Evolutionary conservation across 2,113 vertebrate species (phyloP).

Genomic region (Phasianus colchicus): DNA sequence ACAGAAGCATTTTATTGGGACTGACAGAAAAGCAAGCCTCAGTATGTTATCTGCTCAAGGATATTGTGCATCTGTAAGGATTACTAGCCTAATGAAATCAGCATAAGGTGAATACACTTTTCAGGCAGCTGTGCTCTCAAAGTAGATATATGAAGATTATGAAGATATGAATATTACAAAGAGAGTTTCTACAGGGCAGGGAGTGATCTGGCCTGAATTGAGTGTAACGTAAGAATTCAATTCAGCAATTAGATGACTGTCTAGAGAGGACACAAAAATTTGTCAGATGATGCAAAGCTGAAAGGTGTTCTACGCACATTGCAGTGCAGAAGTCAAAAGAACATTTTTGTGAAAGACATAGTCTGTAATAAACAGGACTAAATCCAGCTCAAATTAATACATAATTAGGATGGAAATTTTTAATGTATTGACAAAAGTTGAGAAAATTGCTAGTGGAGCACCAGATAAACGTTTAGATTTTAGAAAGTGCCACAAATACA

Average conservation of each 20-base stretch:
- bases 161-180: neutral
- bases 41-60: neutral
- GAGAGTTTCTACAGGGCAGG: neutral
- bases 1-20: neutral
- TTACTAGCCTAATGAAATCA: neutral
- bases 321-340: neutral
- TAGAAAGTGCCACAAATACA: neutral
- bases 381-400: neutral
- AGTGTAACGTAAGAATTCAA: neutral
- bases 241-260: neutral
- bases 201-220: neutral
- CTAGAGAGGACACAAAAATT: neutral
- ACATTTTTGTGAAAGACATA: neutral
- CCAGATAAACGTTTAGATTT: neutral
- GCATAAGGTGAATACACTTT: neutral
- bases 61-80: neutral
- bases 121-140: slow-evolving; percentile 11
- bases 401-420: neutral
- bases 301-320: neutral
- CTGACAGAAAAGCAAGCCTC: neutral
- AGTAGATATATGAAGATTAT: neutral
- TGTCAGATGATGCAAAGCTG: neutral
- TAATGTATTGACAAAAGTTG: neutral
- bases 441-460: neutral
- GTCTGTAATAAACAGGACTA: neutral